A percentile compares a stretch with the other conserved stretches of the same genome.
These are phyloP conservation scores for Suncus etruscus DNA, from an alignment of 2,113 vertebrate species.

Conservation along the genomic window DNA sequence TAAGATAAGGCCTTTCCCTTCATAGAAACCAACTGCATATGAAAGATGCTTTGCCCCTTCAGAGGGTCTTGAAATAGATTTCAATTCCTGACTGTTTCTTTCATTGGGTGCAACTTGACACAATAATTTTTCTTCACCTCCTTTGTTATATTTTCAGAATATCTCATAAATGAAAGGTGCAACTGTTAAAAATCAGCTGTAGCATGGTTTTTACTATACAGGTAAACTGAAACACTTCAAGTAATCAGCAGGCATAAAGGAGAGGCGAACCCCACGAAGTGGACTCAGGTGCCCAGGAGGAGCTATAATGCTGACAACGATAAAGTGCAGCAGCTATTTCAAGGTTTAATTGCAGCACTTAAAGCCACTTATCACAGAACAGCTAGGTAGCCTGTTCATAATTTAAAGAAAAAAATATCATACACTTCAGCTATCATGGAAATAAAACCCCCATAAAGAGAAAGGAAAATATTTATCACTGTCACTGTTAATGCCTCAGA, in stretches of 20 bases:
- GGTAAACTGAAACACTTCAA: background rate
- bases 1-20: background rate
- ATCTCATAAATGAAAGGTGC: slow-evolving; percentile 8
- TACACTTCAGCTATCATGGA: background rate
- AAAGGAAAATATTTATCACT: background rate
- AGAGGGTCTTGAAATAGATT: slow-evolving; percentile 1
- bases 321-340: background rate
- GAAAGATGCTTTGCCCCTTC: background rate
- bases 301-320: background rate
- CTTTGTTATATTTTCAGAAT: slow-evolving; percentile 4
- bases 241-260: background rate
- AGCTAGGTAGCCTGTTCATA: background rate
- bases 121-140: slow-evolving; percentile 15
- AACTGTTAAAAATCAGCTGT: background rate
- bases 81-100: background rate
- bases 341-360: slow-evolving; percentile 15
- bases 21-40: background rate
- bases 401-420: slow-evolving; percentile 14
- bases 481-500: background rate
- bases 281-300: rapidly evolving
- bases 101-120: background rate
- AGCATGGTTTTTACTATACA: background rate
- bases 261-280: too few relatives aligned
- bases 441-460: background rate
- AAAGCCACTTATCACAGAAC: background rate